Conservation (phyloP, 2,797 vertebrate genomes). For the Sphenopsis melanotis region DNA sequence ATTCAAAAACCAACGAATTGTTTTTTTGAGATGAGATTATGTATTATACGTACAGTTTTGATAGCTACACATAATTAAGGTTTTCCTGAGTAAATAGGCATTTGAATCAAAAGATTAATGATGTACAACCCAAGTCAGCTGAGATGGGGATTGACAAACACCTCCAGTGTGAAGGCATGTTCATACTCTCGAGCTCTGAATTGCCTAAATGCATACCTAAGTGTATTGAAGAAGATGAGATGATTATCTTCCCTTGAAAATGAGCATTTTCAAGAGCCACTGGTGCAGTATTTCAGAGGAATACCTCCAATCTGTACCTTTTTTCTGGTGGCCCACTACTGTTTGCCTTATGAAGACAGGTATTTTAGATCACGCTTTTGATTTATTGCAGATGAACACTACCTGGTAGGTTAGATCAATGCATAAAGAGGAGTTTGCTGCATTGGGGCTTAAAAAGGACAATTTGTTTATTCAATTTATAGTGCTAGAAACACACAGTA, state of each 20-base stretch:
- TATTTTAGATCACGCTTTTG: background rate
- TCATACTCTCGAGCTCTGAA: background rate
- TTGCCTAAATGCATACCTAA: background rate
- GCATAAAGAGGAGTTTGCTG: background rate
- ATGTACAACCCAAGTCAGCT: background rate
- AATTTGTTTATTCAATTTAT: conserved; percentile 4
- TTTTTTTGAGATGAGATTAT: background rate
- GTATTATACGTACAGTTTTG: background rate
- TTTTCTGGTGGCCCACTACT: background rate
- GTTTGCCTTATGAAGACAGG: background rate
- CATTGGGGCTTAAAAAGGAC: background rate
- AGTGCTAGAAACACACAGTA: background rate
- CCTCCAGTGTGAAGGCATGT: background rate
- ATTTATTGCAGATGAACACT: background rate
- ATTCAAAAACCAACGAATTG: background rate
- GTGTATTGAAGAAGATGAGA: background rate
- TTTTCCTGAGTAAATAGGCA: background rate
- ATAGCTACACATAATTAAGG: background rate
- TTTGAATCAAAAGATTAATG: background rate
- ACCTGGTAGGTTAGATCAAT: background rate
- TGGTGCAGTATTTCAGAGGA: background rate
- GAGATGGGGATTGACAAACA: background rate
- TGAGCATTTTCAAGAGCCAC: background rate
- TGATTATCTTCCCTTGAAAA: background rate
- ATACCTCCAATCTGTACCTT: background rate